Conservation (phyloP, 2,113 vertebrate species). For the Petroica traversi region DNA sequence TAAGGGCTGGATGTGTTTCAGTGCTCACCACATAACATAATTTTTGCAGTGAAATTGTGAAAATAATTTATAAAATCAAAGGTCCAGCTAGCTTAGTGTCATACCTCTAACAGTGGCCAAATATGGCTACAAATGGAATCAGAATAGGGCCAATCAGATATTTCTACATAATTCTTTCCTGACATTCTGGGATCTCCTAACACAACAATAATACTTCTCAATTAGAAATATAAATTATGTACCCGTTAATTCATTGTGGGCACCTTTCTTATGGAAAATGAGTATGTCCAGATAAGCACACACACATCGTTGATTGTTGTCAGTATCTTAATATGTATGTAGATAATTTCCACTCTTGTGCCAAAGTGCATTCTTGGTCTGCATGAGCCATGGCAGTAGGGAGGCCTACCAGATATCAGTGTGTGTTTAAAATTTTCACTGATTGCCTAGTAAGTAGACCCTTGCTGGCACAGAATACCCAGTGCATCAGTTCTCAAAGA, state of each 20-base stretch:
- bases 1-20: not conserved
- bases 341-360: not conserved
- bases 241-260: not conserved
- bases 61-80: not conserved
- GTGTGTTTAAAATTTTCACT: not conserved
- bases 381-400: not conserved
- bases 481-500: not conserved
- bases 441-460: not conserved
- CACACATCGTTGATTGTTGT: rapidly evolving
- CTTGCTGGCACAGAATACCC: not conserved
- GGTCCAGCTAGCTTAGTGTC: not conserved
- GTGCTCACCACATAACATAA: not conserved
- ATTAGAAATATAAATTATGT: not conserved
- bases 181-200: not conserved
- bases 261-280: not conserved
- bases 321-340: not conserved
- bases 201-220: not conserved
- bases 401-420: not conserved
- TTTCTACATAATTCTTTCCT: not conserved
- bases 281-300: not conserved
- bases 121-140: not conserved
- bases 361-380: not conserved
- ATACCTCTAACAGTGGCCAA: not conserved
- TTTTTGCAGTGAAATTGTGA: not conserved
- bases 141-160: not conserved